Evolutionary conservation across 2,113 vertebrate species (phyloP).

Genomic region (Tamias sibiricus): DNA sequence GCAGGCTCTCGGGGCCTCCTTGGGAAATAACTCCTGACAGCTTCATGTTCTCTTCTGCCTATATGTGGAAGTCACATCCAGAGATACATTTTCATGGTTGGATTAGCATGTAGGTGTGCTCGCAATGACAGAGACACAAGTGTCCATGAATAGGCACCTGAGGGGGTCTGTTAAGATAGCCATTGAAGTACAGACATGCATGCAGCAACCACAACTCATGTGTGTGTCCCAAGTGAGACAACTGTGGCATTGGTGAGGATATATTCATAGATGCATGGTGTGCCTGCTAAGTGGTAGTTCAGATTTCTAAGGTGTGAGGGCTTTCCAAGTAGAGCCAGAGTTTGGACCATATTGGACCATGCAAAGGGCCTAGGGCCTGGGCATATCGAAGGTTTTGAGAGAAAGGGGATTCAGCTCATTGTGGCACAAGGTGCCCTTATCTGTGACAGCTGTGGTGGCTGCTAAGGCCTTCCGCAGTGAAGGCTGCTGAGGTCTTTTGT

Average conservation of each 20-base stretch:
- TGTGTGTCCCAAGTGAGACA: not conserved
- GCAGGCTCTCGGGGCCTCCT: not conserved
- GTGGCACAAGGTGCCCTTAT: not conserved
- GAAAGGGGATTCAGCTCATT: accelerated
- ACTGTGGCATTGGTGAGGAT: accelerated
- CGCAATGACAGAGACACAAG: too few species aligned
- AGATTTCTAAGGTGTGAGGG: not conserved
- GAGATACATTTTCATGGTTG: too few species aligned
- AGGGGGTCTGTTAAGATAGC: too few species aligned
- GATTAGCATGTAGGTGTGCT: not conserved
- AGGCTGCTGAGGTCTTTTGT: not conserved
- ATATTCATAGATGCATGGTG: too few species aligned
- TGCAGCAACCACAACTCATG: too few species aligned
- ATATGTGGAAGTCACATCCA: not conserved
- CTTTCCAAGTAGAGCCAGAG: too few species aligned
- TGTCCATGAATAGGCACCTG: accelerated
- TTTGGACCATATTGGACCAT: not conserved
- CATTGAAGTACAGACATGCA: too few species aligned
- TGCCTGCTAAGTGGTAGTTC: not conserved
- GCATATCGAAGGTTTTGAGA: not conserved
- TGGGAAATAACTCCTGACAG: too few species aligned
- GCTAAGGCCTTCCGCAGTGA: too few species aligned
- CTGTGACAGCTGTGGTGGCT: too few species aligned
- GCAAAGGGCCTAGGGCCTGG: too few species aligned
- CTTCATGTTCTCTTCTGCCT: not conserved